These are phyloP conservation scores for Takifugu flavidus DNA, from an alignment of 2,113 vertebrate genomes.

Conservation along the genomic window DNA sequence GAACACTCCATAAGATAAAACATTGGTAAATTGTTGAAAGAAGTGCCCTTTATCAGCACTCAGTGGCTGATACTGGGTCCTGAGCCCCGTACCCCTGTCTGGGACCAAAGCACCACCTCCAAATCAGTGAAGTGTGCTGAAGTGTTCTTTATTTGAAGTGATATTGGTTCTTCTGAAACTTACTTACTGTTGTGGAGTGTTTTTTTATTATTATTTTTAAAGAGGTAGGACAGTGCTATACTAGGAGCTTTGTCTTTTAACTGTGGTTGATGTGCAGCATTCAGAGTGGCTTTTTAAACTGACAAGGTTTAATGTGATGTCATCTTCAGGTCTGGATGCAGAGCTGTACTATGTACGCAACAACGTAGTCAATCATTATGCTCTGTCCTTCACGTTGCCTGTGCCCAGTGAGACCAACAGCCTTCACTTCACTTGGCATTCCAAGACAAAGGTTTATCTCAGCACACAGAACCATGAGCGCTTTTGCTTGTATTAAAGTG, in stretches of 20 bases:
- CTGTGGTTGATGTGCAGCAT: background rate
- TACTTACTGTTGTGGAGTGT: conserved; percentile 42
- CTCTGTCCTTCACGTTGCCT: conserved; percentile 91
- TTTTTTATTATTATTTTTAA: conserved; percentile 11
- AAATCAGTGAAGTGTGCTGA: conserved; percentile 51
- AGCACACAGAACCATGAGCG: too few relatives aligned
- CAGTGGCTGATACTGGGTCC: background rate
- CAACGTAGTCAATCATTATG: conserved; percentile 89
- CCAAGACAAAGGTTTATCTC: conserved; percentile 83
- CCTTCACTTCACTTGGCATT: conserved; percentile 94
- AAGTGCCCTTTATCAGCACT: too few relatives aligned
- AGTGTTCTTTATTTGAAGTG: conserved; percentile 57
- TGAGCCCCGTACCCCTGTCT: conserved; percentile 31
- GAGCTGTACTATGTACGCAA: conserved; percentile 96
- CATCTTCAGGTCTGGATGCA: conserved; percentile 87
- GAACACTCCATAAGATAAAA: too few relatives aligned
- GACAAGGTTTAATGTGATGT: background rate
- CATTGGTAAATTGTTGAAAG: too few relatives aligned
- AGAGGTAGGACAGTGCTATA: too few relatives aligned
- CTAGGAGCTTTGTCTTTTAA: background rate
- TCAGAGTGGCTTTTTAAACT: background rate
- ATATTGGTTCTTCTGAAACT: conserved; percentile 20
- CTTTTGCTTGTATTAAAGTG: background rate
- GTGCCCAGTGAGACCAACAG: conserved; percentile 92
- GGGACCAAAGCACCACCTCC: conserved; percentile 17